These are phyloP conservation scores for Ectemnius lituratus DNA, from an alignment of 2,888 invertebrate species.

Conservation along the genomic window DNA sequence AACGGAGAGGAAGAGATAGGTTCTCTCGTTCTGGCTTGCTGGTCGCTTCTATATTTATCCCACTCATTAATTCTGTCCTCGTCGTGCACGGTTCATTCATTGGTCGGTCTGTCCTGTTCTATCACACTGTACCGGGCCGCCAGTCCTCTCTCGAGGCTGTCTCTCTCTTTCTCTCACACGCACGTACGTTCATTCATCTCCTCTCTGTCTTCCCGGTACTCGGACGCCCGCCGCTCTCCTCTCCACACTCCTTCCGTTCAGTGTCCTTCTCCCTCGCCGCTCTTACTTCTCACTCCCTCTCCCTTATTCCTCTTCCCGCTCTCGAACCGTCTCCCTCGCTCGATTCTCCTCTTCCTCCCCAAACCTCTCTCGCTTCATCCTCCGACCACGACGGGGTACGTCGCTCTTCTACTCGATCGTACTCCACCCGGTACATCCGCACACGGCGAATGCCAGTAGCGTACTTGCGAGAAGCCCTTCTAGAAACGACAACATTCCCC, in stretches of 20 bases:
- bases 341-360: slow-evolving; percentile 19
- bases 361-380: neutral
- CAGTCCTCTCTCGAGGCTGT: slow-evolving; percentile 30
- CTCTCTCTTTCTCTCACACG: slow-evolving; percentile 38
- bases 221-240: slow-evolving; percentile 24
- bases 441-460: slow-evolving; percentile 45
- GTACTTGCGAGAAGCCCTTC: slow-evolving; percentile 13
- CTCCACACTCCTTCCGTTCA: slow-evolving; percentile 12
- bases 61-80: slow-evolving; percentile 72
- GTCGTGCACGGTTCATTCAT: slow-evolving; percentile 72
- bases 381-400: slow-evolving; percentile 20
- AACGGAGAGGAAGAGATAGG: slow-evolving; percentile 44
- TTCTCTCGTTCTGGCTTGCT: slow-evolving; percentile 66
- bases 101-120: slow-evolving; percentile 48
- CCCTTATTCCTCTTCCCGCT: slow-evolving; percentile 9
- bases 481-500: neutral
- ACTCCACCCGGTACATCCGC: slow-evolving; percentile 40
- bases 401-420: slow-evolving; percentile 42
- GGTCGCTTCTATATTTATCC: slow-evolving; percentile 71
- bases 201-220: slow-evolving; percentile 61
- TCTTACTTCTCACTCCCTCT: slow-evolving; percentile 14
- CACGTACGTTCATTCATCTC: slow-evolving; percentile 73
- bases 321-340: slow-evolving; percentile 20
- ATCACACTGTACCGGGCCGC: slow-evolving; percentile 20
- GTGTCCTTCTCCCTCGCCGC: neutral